Evolutionary conservation across 2,888 invertebrate genomes (phyloP), one percentile per base, ranked within the genome.

Genomic region (Fabriciana adippe): DNA sequence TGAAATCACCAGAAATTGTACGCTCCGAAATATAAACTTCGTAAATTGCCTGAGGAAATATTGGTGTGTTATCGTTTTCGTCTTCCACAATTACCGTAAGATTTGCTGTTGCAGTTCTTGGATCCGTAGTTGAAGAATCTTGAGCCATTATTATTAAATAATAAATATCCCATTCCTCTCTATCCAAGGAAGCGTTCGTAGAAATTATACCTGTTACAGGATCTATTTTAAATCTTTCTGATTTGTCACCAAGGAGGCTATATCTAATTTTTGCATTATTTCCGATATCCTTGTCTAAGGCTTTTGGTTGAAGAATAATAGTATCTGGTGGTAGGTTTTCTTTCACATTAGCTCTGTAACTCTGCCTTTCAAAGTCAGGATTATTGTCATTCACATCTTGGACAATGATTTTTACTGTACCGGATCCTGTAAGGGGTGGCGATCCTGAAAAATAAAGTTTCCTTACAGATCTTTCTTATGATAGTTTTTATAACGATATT

Each of bases 351-450:
- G 96, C 96, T 75, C 94, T 94, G 83, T 98, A 98, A 66, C 95
- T 95, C 81, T 96, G 96, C 64, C 96, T 93, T 77, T 95, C 95
- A 85, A 99, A 99, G 78, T 96, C 95, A 0, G 99, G 99, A 75
- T 95, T 95, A 85, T 98, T 97, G 84, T 99, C 99, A 86, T 99
- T 99, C 67, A 97, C 96, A 86, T 99, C 99, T 89, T 97, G 96
- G 13, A 99, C 98, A 64, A 97, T 93, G 68, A 99, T 96, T 79
- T 95, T 95, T 1, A 99, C 96, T 60, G 97, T 96, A 51, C 98
- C 98, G 5, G 98, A 97, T 60, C 99, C 98, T 2, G 98, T 98
- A 67, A 98, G 91, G 2, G 98, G 97, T 18, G 98, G 98, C 21
- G 97, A 97, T 67, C 98, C 98, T 97, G 93, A 55, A 94, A 94